Base-by-base conservation (phyloP, 1,140 invertebrate species). In the Probaryconus sp. region DNA sequence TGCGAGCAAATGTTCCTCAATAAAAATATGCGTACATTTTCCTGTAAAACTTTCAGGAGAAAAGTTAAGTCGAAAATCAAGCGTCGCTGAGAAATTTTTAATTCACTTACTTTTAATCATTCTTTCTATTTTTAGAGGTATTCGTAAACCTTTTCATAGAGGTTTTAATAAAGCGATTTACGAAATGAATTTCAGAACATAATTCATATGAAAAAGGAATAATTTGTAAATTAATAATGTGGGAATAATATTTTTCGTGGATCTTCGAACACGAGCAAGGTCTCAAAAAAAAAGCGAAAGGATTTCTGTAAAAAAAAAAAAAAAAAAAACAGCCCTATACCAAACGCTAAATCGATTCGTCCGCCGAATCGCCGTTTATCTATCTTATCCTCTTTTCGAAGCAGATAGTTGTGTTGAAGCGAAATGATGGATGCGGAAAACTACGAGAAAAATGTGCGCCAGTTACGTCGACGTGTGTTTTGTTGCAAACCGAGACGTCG, bases 391-490 rank as follows among this genome's bases (percentile, higher is more conserved):
- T 48, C 42, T 61, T 60, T 67, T 38, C 48, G 35, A 24, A 11
- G 60, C 26, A 42, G 28, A 60, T 65, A 30, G 40, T 30, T 50
- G 21, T 47, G 42, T 60, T 55, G 45, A 72, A 33, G 60, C 11
- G 31, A 48, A 63, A 70, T 70, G 67, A 70, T 70, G 28, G 67
- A 63, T 63, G 67, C 24, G 58, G 20, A 28, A 67, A 61, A 61
- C 42, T 50, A 31, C 43, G 14, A 60, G 40, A 47, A 55, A 61
- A 70, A 45, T 70, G 42, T 53, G 31, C 24, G 20, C 10, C 6
- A 58, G 13, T 51, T 17, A 43, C 58, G 60, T 37, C 28, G 50
- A 51, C 45, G 53, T 18, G 47, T 61, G 47, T 69, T 69, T 60
- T 47, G 45, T 43, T 7, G 21, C 53, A 5, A 7, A 43, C n/a